phyloP scores from a whole-genome alignment of 2,113 vertebrate species.

The Chlorodrepanis virens region DNA sequence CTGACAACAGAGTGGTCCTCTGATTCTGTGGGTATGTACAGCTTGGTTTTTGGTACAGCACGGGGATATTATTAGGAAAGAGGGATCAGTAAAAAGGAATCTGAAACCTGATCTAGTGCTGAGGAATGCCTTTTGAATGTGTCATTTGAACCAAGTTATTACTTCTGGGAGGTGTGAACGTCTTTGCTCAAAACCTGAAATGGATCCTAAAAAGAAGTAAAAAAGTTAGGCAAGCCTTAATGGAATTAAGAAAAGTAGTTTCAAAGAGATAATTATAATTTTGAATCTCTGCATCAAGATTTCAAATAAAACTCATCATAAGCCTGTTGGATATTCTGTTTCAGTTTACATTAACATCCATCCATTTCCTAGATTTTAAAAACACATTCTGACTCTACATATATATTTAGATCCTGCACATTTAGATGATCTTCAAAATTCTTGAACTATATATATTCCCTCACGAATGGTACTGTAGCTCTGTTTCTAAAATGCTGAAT shows the following conservation, averaged over 20 bases:
- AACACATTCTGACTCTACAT: not conserved
- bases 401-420: not conserved
- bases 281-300: not conserved
- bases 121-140: constrained; percentile 50
- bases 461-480: not conserved
- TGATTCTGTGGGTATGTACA: not conserved
- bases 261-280: not conserved
- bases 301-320: not conserved
- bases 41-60: not conserved
- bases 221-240: not conserved
- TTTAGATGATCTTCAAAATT: not conserved
- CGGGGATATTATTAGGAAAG: constrained; percentile 46
- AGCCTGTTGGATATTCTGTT: not conserved
- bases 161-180: constrained; percentile 36
- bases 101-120: constrained; percentile 36
- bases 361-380: not conserved
- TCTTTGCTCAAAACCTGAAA: constrained; percentile 27
- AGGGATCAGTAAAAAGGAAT: constrained; percentile 42
- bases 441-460: not conserved
- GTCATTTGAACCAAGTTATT: constrained; percentile 10
- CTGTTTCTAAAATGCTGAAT: not conserved
- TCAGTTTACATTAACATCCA: not conserved
- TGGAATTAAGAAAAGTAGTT: not conserved
- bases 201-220: not conserved
- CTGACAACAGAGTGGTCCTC: not conserved